phyloP scores from a whole-genome alignment of 1,140 invertebrate genomes.

The Oreohelix idahoensis region DNA sequence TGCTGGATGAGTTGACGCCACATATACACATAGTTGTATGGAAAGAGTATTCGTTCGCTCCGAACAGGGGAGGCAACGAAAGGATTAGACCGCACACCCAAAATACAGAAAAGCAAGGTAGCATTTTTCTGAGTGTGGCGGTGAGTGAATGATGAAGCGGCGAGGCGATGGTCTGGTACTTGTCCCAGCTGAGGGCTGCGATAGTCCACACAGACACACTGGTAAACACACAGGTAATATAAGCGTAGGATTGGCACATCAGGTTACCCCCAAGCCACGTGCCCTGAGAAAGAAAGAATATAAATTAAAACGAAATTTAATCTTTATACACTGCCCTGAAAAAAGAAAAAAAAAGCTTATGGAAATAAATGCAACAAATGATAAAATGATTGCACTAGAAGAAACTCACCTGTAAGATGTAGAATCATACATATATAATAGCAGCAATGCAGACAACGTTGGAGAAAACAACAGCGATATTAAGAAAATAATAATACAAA shows the following conservation, averaged over 20 bases:
- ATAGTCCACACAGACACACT: conserved; percentile 60
- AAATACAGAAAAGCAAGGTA: conserved; percentile 55
- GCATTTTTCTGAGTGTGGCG: conserved; percentile 60
- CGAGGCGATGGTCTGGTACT: conserved; percentile 66
- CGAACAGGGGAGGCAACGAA: conserved; percentile 54
- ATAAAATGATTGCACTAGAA: too few species aligned
- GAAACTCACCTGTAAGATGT: too few species aligned
- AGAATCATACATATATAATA: too few species aligned
- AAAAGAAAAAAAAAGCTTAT: too few species aligned
- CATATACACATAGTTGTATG: conserved; percentile 53
- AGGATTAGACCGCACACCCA: conserved; percentile 52
- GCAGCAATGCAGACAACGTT: too few species aligned
- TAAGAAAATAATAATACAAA: too few species aligned
- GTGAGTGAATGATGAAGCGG: conserved; percentile 66
- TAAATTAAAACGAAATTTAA: too few species aligned
- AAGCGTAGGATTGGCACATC: conserved; percentile 40
- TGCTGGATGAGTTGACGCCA: conserved; percentile 48
- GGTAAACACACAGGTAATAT: conserved; percentile 39
- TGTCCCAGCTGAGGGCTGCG: conserved; percentile 67
- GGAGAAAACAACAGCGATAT: too few species aligned
- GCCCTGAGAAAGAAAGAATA: conserved; percentile 35
- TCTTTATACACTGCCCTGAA: too few species aligned
- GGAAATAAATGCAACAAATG: too few species aligned
- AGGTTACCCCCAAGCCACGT: conserved; percentile 18
- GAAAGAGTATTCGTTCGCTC: conserved; percentile 50